Evolutionary conservation across 2,113 vertebrate genomes (phyloP).

Genomic region (Hoplias malabaricus): DNA sequence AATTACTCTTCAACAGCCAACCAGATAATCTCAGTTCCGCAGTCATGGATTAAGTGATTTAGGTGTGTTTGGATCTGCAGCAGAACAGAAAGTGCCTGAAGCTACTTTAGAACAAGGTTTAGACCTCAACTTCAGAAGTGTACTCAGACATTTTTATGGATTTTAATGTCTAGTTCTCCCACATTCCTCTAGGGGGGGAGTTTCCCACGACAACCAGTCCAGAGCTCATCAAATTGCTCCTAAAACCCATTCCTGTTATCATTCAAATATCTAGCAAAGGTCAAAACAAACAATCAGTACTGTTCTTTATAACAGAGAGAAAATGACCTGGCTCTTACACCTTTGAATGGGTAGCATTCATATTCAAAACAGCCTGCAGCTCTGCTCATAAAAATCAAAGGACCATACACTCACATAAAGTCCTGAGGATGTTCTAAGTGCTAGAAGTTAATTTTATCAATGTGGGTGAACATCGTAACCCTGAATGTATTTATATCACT

Average conservation of each 20-base stretch:
- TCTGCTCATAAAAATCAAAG: background rate
- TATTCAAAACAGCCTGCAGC: background rate
- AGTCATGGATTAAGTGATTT: background rate
- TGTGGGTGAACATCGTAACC: background rate
- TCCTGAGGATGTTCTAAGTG: background rate
- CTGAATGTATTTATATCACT: background rate
- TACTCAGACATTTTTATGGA: background rate
- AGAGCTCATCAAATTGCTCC: background rate
- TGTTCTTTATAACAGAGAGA: background rate
- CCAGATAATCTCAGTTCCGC: constrained; percentile 6
- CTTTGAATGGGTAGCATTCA: background rate
- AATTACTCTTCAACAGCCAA: background rate
- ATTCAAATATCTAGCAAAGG: background rate
- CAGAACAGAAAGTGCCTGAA: background rate
- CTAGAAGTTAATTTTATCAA: background rate
- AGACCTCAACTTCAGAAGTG: background rate
- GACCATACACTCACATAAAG: background rate
- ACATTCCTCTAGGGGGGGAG: constrained; percentile 1
- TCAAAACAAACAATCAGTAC: background rate
- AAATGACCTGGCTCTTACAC: background rate
- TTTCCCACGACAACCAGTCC: background rate
- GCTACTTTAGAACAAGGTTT: background rate
- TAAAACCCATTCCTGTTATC: background rate
- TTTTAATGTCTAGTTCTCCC: background rate
- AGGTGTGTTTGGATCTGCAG: background rate